A percentile compares a stretch with the other conserved stretches of the same genome.
phyloP scores from a whole-genome alignment of 2,888 invertebrate species.

The Orthosia incerta region DNA sequence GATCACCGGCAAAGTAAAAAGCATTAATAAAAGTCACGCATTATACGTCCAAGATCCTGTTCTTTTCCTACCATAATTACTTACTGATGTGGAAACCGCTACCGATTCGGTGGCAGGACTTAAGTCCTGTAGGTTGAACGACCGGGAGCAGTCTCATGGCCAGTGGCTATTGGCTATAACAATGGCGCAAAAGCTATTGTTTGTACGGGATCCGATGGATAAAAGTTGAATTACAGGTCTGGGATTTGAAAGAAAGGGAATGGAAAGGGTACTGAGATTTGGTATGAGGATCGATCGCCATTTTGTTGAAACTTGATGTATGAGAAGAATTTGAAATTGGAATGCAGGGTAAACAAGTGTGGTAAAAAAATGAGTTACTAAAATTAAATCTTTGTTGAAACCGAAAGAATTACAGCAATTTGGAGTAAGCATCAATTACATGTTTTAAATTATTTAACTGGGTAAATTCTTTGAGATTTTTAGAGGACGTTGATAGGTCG shows the following conservation, averaged over 20 bases:
- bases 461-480: not conserved
- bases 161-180: conserved; percentile 60
- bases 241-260: conserved; percentile 23
- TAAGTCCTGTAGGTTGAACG: conserved; percentile 73
- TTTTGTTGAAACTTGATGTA: not conserved
- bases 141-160: conserved; percentile 71
- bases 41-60: conserved; percentile 28
- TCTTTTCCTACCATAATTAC: conserved; percentile 48
- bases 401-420: not conserved
- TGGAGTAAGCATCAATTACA: not conserved
- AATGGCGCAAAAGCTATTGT: conserved; percentile 64
- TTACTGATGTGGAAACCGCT: conserved; percentile 63
- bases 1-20: conserved; percentile 23
- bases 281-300: not conserved
- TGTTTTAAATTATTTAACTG: not conserved
- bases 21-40: not conserved
- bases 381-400: not conserved
- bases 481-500: no score
- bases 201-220: conserved; percentile 37
- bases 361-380: not conserved
- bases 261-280: conserved; percentile 6
- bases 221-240: conserved; percentile 22
- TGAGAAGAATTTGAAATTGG: not conserved
- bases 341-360: not conserved
- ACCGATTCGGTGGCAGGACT: conserved; percentile 65